These are phyloP conservation scores for Heliothis virescens DNA, from an alignment of 1,140 invertebrate genomes.

Conservation along the genomic window DNA sequence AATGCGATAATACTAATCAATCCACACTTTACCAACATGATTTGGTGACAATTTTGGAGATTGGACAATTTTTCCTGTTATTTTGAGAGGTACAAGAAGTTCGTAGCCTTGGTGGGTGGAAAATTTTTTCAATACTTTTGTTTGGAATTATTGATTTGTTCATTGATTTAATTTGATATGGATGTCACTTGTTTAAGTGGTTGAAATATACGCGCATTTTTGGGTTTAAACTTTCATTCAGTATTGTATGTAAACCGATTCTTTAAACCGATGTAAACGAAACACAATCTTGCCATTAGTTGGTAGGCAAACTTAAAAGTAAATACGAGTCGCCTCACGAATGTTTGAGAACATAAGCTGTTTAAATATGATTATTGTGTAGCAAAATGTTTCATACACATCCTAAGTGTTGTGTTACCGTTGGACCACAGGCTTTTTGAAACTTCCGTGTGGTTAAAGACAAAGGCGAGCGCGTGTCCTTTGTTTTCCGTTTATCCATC, in stretches of 20 bases:
- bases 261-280: no score
- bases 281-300: no score
- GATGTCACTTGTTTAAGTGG: neutral
- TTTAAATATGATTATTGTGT: slow-evolving; percentile 25
- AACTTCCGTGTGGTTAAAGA: slow-evolving; percentile 70
- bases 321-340: no score
- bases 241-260: no score
- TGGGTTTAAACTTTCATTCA: no score
- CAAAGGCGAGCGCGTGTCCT: slow-evolving; percentile 52
- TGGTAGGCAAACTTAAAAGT: no score
- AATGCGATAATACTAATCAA: slow-evolving; percentile 49
- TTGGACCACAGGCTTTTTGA: slow-evolving; percentile 64
- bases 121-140: neutral
- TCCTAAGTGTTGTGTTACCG: slow-evolving; percentile 60
- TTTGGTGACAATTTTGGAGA: slow-evolving; percentile 5
- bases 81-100: neutral
- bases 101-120: neutral
- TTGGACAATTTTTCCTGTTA: slow-evolving; percentile 3
- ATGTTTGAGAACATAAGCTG: neutral
- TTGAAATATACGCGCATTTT: no score
- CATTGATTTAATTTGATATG: neutral
- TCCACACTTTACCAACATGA: slow-evolving; percentile 35
- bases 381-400: slow-evolving; percentile 7
- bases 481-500: slow-evolving; percentile 62
- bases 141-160: no score